Evolutionary conservation across 2,113 vertebrate species (phyloP).

Genomic region (Menura novaehollandiae): DNA sequence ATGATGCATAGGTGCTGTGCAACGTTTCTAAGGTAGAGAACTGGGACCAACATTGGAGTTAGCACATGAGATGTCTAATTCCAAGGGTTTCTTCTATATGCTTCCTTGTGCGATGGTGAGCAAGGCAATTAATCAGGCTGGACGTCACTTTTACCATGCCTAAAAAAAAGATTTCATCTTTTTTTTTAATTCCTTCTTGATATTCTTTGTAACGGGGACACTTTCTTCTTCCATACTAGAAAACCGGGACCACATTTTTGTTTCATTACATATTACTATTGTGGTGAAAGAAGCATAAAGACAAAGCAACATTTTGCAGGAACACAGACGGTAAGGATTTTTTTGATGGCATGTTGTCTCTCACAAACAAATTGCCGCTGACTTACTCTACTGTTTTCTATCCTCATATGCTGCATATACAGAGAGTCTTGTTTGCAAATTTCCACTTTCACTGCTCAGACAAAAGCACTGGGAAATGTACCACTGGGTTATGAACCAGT

Average conservation of each 20-base stretch:
- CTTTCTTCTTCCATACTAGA: neutral
- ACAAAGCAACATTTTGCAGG: neutral
- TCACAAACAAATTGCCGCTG: constrained; percentile 28
- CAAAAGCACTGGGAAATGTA: constrained; percentile 12
- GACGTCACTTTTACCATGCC: neutral
- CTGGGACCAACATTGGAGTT: neutral
- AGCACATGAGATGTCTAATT: neutral
- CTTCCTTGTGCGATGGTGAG: fast-evolving
- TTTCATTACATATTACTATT: neutral
- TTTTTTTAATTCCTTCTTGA: neutral
- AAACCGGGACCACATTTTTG: neutral
- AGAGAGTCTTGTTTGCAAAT: constrained; percentile 41
- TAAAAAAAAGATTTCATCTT: neutral
- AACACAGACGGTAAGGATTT: neutral
- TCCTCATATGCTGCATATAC: neutral
- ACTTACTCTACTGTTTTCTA: constrained; percentile 1
- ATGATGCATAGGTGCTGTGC: neutral
- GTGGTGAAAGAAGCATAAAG: neutral
- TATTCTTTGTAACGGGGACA: neutral
- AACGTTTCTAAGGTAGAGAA: neutral
- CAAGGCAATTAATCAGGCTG: neutral
- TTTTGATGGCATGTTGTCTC: constrained; percentile 6
- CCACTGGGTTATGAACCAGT: constrained; percentile 52
- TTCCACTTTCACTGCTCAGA: constrained; percentile 13
- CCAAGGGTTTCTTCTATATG: neutral